Evolutionary conservation across 2,888 invertebrate genomes (phyloP), one percentile per base, ranked within the genome.

Genomic region (Augiades crinisus): DNA sequence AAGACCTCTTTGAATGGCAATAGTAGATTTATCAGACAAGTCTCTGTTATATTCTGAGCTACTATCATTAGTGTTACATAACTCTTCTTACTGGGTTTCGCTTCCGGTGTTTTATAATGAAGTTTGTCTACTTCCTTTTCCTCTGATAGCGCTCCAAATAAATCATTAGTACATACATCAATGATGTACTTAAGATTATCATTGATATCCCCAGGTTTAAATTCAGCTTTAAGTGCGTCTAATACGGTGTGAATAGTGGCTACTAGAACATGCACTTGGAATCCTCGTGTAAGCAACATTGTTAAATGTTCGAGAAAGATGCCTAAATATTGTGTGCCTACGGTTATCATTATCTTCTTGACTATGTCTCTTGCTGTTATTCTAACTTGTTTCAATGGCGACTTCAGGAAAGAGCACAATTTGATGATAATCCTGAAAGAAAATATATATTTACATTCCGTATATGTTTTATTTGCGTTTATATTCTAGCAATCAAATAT

Each of bases 121-220:
- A 99, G 93, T 69, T 96, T 95, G 0, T 93, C 92, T 0, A 98
- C 93, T 81, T 98, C 96, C 77, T 98, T 99, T 78, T 99, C 99
- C 71, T 98, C 98, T 0, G 95, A 94, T 3, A 95, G 88, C 8
- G 92, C 91, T 0, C 98, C 98, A 72, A 99, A 99, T 30, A 99
- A 90, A 80, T 99, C 99, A 55, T 95, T 93, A 34, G 93, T 92
- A 60, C 97, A 97, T 3, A 98, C 95, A 73, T 96, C 93, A 8
- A 97, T 81, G 44, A 99, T 93, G 55, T 93, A 94, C 45, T 92
- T 85, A 16, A 98, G 81, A 68, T 95, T 95, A 1, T 91, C 78
- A 70, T 98, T 95, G n/a, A 99, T 91, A 67, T 98, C 95, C 0
- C 92, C 93, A 0, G 94, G 90, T 73, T 93, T 91, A 55, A 98